Percentiles rank a stretch among this genome's conserved stretches.
These are phyloP conservation scores for Limnothrissa miodon DNA, from an alignment of 2,113 vertebrate genomes.

Conservation along the genomic window DNA sequence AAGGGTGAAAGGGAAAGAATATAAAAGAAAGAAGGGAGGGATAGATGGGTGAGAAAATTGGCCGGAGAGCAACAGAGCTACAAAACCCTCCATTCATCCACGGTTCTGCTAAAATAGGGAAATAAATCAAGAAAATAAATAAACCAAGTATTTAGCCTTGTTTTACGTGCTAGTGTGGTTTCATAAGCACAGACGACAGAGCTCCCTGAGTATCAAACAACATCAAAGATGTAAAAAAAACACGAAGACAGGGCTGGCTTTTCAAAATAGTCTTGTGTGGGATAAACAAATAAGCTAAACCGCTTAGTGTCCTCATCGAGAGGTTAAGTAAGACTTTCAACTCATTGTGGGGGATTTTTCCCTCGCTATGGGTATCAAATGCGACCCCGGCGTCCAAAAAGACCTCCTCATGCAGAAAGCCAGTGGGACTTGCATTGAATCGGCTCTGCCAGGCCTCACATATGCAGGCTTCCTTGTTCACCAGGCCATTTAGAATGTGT, in stretches of 20 bases:
- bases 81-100: conserved; percentile 22
- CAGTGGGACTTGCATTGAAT: not conserved
- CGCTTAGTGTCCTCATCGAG: conserved; percentile 23
- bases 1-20: not conserved
- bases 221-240: conserved; percentile 7
- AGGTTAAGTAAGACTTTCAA: conserved; percentile 20
- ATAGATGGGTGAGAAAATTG: conserved; percentile 4
- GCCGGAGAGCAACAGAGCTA: conserved; percentile 23
- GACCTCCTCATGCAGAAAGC: conserved; percentile 34
- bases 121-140: not conserved
- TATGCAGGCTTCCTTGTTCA: conserved; percentile 12
- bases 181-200: conserved; percentile 2
- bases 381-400: not conserved
- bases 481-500: conserved; percentile 7
- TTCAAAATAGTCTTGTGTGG: conserved; percentile 16
- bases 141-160: conserved; percentile 20
- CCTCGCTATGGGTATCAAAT: conserved; percentile 5
- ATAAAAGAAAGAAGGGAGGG: not conserved
- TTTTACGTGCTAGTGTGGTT: conserved; percentile 29
- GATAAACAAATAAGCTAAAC: conserved; percentile 27
- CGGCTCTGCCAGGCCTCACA: conserved; percentile 19
- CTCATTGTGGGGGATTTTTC: not conserved
- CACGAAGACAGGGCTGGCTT: not conserved
- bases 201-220: conserved; percentile 25
- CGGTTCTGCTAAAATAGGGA: not conserved